Conservation (phyloP, 1,140 invertebrate genomes). For the Stegodyphus mimosarum region DNA sequence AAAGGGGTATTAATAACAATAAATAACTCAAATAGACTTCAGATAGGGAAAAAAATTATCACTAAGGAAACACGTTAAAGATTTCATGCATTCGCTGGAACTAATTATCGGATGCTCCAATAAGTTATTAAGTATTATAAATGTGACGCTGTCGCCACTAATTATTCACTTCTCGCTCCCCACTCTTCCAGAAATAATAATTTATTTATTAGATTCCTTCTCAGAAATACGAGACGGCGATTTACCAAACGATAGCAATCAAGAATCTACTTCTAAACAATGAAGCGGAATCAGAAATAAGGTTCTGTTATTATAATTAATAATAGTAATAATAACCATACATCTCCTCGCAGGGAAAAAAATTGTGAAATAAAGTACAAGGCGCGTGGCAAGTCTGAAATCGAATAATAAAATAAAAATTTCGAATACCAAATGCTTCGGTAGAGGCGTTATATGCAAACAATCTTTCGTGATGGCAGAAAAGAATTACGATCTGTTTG, state of each 20-base stretch:
- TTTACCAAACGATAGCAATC: conserved; percentile 29
- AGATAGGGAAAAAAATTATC: conserved; percentile 16
- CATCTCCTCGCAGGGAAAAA: neutral
- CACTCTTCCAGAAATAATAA: conserved; percentile 20
- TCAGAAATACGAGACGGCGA: conserved; percentile 1
- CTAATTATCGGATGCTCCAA: conserved; percentile 45
- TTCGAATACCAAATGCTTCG: conserved; percentile 14
- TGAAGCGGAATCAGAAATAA: conserved; percentile 23
- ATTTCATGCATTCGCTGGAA: conserved; percentile 13
- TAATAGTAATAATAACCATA: conserved; percentile 19
- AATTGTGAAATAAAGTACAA: neutral
- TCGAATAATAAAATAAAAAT: conserved; percentile 45
- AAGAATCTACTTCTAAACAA: conserved; percentile 38
- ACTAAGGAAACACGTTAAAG: conserved; percentile 10
- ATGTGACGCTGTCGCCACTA: conserved; percentile 20
- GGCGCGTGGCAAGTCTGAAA: neutral
- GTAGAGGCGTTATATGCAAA: conserved; percentile 52
- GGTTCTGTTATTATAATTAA: too few species aligned
- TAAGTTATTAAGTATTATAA: conserved; percentile 59
- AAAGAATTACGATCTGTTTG: conserved; percentile 60
- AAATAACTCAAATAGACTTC: conserved; percentile 33
- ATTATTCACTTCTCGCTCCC: conserved; percentile 39
- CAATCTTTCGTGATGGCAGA: conserved; percentile 29
- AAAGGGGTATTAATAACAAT: conserved; percentile 57
- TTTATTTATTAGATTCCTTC: conserved; percentile 55